Base-by-base conservation (phyloP, 2,113 vertebrate species). In the Chloebia gouldiae region DNA sequence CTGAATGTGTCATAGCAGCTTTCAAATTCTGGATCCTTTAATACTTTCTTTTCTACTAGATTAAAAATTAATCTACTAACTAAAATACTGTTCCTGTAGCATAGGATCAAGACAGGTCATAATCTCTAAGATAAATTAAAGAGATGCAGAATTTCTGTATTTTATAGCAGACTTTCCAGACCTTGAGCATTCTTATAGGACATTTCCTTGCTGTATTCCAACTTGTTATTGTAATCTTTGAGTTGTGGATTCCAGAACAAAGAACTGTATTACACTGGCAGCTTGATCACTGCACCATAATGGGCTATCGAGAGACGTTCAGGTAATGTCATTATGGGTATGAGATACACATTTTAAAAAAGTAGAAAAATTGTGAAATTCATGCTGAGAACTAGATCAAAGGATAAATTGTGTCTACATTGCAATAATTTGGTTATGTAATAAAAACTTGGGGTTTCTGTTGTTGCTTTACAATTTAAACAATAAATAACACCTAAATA, bases 111-210 rank as follows among this genome's bases (percentile, higher is more conserved):
- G 60, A 50, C 51, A 91, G 30, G 11, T 84, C 51, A 70, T 92
- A 85, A 92, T 85, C 79, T 88, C 61, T 88, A 47, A 85, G 56
- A 75, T 79, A 90, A 85, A 90, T 94, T 91, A 85, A 92, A 81
- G 2, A 81, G 53, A 88, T 71, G 33, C 20, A 78, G 60, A 73
- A 10, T 75, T 92, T 92, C 69, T 92, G 25, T 88, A 64, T 73
- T 75, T 84, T 47, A 68, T 33, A 68, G 18, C 13, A 82, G 35
- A 9, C 7, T 87, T 92, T 79, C 30, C 47, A 89, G 86, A 92
- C 79, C 49, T 93, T 93, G 63, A 92, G 35, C 37, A 64, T 81
- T 86, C 83, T 66, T 83, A 63, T 86, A 88, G 80, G 86, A 93
- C 37, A 66, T 88, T 86, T 92, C 59, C 68, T 77, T 59, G 88